Conservation (phyloP, 2,113 vertebrate genomes). For the Lepus americanus region DNA sequence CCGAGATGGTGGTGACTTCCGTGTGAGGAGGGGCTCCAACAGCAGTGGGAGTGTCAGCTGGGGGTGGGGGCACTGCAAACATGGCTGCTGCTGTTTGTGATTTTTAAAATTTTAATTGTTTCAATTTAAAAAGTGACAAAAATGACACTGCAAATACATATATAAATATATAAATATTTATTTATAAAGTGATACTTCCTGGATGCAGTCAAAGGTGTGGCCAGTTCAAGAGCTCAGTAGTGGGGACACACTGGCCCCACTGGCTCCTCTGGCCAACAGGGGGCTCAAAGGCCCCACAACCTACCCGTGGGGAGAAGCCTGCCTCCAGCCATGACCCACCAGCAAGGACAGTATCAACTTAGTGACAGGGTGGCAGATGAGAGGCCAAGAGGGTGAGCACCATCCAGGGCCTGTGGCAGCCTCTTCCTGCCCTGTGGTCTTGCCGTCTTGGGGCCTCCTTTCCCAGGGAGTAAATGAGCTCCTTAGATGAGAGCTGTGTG, state of each 20-base stretch:
- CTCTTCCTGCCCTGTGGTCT: background rate
- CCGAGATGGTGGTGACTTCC: background rate
- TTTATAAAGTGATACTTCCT: background rate
- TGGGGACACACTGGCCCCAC: background rate
- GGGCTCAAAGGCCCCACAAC: background rate
- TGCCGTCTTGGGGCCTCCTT: background rate
- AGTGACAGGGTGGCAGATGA: background rate
- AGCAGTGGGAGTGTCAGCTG: background rate
- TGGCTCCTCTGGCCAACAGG: background rate
- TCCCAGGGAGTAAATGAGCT: background rate
- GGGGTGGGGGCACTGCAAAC: background rate
- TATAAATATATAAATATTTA: background rate
- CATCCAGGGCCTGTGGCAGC: background rate
- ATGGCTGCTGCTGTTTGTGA: background rate
- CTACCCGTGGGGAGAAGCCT: background rate
- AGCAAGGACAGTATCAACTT: background rate
- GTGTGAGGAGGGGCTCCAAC: background rate
- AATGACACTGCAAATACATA: background rate
- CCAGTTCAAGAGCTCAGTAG: background rate
- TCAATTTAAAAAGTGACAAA: conserved; percentile 20
- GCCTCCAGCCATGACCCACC: background rate
- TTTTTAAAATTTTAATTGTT: conserved; percentile 49
- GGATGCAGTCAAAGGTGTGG: background rate
- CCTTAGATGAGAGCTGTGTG: background rate
- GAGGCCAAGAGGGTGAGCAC: no score